Evolutionary conservation across 2,888 invertebrate genomes (phyloP).

Genomic region (Hyposoter dolosus): DNA sequence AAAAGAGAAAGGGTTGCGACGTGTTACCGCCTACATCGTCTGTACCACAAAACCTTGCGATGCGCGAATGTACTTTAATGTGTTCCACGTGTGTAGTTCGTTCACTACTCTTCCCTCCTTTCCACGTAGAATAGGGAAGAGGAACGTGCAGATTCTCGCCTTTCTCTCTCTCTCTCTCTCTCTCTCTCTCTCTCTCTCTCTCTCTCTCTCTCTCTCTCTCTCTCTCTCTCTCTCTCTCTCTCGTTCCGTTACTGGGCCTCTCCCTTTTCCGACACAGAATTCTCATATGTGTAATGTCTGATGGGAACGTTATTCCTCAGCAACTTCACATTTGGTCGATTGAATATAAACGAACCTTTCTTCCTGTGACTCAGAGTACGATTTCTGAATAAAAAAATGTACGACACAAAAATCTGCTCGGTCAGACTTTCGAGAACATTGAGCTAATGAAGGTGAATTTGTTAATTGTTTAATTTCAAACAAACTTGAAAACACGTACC

Average conservation of each 20-base stretch:
- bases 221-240: not conserved
- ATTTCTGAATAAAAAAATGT: no score
- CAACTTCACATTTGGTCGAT: not conserved
- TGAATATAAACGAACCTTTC: not conserved
- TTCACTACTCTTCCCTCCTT: slow-evolving; percentile 27
- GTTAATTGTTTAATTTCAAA: no score
- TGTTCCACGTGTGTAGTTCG: slow-evolving; percentile 66
- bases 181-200: not conserved
- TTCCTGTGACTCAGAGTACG: no score
- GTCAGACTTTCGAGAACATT: no score
- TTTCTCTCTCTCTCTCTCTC: not conserved
- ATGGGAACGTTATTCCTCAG: no score
- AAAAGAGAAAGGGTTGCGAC: slow-evolving; percentile 37
- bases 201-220: not conserved
- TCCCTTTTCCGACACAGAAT: no score
- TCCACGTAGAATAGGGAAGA: not conserved
- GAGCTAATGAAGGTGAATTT: no score
- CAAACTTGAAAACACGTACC: no score
- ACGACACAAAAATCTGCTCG: no score
- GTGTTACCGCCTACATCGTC: slow-evolving; percentile 3
- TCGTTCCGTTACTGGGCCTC: no score
- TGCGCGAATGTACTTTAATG: slow-evolving; percentile 61
- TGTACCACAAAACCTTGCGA: slow-evolving; percentile 30
- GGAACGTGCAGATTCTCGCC: not conserved
- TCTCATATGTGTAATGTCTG: no score